phyloP scores from a whole-genome alignment of 1,140 invertebrate genomes.

The Polypedilum pembai region DNA sequence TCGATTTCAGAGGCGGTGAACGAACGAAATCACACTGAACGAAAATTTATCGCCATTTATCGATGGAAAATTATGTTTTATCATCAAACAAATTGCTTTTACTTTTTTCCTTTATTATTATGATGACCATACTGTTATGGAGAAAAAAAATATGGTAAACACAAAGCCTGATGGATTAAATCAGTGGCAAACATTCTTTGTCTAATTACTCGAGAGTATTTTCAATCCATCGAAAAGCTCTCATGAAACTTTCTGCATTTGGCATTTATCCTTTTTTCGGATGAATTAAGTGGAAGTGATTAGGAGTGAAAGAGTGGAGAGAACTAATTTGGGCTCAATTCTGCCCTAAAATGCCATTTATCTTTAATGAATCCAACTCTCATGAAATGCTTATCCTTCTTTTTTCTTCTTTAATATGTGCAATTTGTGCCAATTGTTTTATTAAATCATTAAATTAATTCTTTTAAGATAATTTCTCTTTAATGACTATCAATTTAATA shows the following conservation, averaged over 20 bases:
- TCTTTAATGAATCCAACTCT: too few relatives aligned
- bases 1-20: background rate
- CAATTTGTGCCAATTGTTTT: too few relatives aligned
- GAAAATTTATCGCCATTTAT: background rate
- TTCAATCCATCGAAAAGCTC: too few relatives aligned
- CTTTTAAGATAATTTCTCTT: too few relatives aligned
- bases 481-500: too few relatives aligned
- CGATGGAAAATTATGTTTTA: background rate
- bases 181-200: background rate
- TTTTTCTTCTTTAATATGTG: too few relatives aligned
- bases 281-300: background rate
- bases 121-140: background rate
- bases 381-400: too few relatives aligned
- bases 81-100: conserved; percentile 6
- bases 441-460: too few relatives aligned
- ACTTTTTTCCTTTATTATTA: background rate
- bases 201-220: background rate
- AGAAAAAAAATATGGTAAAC: background rate
- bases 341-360: background rate
- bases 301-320: background rate
- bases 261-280: too few relatives aligned
- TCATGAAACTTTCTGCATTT: too few relatives aligned
- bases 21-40: background rate
- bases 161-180: background rate
- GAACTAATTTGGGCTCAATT: background rate